Base-by-base conservation (phyloP, 2,797 vertebrate genomes). In the Syndactyla subalaris region DNA sequence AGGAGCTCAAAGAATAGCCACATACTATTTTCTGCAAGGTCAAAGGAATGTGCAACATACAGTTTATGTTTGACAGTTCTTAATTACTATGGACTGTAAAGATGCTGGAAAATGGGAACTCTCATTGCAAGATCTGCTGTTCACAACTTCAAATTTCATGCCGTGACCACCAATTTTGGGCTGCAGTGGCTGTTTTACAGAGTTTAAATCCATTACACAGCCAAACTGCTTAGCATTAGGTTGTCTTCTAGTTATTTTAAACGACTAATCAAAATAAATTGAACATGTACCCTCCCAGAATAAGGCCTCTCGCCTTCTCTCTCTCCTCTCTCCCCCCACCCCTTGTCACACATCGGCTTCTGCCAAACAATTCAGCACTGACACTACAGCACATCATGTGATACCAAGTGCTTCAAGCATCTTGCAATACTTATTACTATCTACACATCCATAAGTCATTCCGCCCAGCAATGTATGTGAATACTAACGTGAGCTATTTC, bases 391-490 rank as follows among this genome's bases (percentile, higher is more conserved):
- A 0, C 14, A 66, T 70, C 92, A 96, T 75, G 32, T 91, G 95
- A 67, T 18, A 36, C 58, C 91, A 79, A 96, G 92, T 75, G 90
- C 90, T 95, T 77, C 90, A 39, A 96, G 94, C 95, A 92, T 95
- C 95, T 87, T 95, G 88, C 58, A 9, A 90, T 95, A 93, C 94
- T 96, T 89, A 95, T 81, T 95, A 65, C 92, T 93, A 94, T 96
- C 96, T 85, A 90, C 85, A 86, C 85, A 93, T 95, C 96, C 89
- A 34, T 92, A 95, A 96, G 89, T 94, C 93, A 93, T 92, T 85
- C 82, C 6, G 1, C 84, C 58, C 87, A 85, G 92, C 92, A 81
- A 89, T 2, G 4, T 83, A 75, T 73, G 93, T 48, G 80, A 91
- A 93, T 85, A 78, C 75, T 79, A 92, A 72, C 58, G 0, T 75